Evolutionary conservation across 2,113 vertebrate genomes (phyloP), one percentile per base, ranked within the genome.

Genomic region (Odocoileus virginianus): DNA sequence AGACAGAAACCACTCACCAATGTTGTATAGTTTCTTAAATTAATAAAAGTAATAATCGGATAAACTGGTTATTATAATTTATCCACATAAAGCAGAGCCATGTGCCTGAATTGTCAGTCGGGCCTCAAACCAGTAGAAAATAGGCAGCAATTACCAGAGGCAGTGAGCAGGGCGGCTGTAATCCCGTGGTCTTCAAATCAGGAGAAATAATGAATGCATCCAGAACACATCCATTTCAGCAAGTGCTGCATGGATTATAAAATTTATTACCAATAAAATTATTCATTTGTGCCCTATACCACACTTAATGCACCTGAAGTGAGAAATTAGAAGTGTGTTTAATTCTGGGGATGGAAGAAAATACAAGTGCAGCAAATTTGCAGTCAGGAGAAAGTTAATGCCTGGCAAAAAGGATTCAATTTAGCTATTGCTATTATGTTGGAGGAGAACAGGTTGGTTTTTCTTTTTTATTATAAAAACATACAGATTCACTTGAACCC

Each of bases 191-290:
- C 98, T 97, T 91, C 86, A 71, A 97, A 98, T 98, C 88, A 97
- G 96, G 97, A 97, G 88, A 74, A 95, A 97, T 96, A 91, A 98
- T 81, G 94, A 96, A 96, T 85, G 95, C 91, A 83, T 96, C 93
- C 91, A 88, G 96, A 93, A 91, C 96, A 97, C 97, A 93, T 7
- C 15, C 71, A 96, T 85, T 98, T 82, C 82, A 97, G 95, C 60
- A 95, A 98, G 95, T 98, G 94, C 97, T 97, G 54, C 91, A 91
- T 96, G 76, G 10, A 30, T 98, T 97, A 91, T 92, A 67, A 97
- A 97, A 94, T 98, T 98, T 97, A 94, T 90, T 98, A 91, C 78
- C 94, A 98, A 97, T 97, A 97, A 98, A 98, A 98, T 98, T 85
- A 97, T 98, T 98, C 98, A 98, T 95, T 97, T 54, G 96, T 97